These are phyloP conservation scores for Phymanthus crucifer DNA, from an alignment of 92 coral and sea anemone genomes.

Conservation along the genomic window DNA sequence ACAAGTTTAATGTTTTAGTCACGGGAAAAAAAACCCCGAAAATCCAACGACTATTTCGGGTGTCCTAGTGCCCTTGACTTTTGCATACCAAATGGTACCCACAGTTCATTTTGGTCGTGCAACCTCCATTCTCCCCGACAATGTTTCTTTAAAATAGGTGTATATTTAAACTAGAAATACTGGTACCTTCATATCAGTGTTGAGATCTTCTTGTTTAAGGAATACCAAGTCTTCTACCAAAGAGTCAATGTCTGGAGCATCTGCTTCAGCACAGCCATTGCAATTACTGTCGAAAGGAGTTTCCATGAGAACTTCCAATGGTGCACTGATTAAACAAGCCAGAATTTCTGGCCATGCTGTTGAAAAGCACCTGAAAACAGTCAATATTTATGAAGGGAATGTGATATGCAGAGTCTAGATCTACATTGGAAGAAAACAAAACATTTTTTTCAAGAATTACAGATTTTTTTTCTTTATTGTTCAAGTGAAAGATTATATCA, in stretches of 20 bases:
- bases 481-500: too few species aligned
- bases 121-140: background rate
- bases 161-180: too few species aligned
- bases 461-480: too few species aligned
- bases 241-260: background rate
- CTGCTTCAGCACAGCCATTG: slow-evolving; percentile 1
- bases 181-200: slow-evolving; percentile 15
- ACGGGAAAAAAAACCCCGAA: too few species aligned
- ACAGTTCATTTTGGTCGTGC: too few species aligned
- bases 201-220: background rate
- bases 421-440: background rate
- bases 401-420: too few species aligned
- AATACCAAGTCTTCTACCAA: slow-evolving; percentile 11
- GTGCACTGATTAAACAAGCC: slow-evolving; percentile 13
- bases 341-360: slow-evolving; percentile 5
- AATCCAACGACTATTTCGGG: too few species aligned
- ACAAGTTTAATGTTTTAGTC: too few species aligned
- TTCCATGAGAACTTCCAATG: slow-evolving; percentile 3
- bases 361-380: background rate
- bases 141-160: too few species aligned
- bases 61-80: too few species aligned
- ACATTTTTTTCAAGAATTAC: background rate
- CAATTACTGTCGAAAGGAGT: background rate
- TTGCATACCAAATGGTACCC: background rate
- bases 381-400: too few species aligned